Evolutionary conservation across 2,113 vertebrate genomes (phyloP).

Genomic region (Australoheros scitulus): DNA sequence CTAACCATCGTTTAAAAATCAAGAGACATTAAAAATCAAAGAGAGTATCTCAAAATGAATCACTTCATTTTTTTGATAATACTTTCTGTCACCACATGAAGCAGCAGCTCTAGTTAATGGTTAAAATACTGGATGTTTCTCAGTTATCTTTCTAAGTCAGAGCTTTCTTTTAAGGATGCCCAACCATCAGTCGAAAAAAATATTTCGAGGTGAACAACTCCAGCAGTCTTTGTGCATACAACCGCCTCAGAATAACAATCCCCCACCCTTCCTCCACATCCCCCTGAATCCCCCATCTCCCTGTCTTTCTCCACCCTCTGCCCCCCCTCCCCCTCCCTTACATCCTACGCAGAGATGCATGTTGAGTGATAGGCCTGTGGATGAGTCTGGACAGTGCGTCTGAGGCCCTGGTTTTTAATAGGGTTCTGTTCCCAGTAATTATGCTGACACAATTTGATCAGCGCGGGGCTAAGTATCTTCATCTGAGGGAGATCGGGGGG

Average conservation of each 20-base stretch:
- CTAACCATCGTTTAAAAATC: background rate
- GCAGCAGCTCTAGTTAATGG: background rate
- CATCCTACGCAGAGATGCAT: slow-evolving; percentile 65
- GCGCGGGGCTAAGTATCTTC: slow-evolving; percentile 91
- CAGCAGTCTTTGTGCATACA: slow-evolving; percentile 30
- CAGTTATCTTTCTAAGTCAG: background rate
- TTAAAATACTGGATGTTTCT: background rate
- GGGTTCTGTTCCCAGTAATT: slow-evolving; percentile 94
- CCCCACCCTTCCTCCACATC: slow-evolving; percentile 10
- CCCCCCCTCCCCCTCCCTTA: slow-evolving; percentile 7
- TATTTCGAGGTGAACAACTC: slow-evolving; percentile 17
- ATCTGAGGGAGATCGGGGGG: slow-evolving; percentile 88
- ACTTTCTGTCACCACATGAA: background rate
- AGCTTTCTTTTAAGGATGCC: slow-evolving; percentile 1
- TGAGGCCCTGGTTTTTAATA: slow-evolving; percentile 86
- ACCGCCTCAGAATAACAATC: slow-evolving; percentile 36
- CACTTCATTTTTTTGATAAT: background rate
- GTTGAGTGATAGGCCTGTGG: slow-evolving; percentile 70
- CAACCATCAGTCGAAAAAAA: slow-evolving; percentile 1
- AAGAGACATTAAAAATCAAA: background rate
- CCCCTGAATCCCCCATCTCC: slow-evolving; percentile 38
- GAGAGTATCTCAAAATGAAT: background rate
- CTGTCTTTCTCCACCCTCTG: slow-evolving; percentile 30
- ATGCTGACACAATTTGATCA: slow-evolving; percentile 92
- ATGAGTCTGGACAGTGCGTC: slow-evolving; percentile 80